phyloP scores from a whole-genome alignment of 2,113 vertebrate species.

The Centropus unirufus region DNA sequence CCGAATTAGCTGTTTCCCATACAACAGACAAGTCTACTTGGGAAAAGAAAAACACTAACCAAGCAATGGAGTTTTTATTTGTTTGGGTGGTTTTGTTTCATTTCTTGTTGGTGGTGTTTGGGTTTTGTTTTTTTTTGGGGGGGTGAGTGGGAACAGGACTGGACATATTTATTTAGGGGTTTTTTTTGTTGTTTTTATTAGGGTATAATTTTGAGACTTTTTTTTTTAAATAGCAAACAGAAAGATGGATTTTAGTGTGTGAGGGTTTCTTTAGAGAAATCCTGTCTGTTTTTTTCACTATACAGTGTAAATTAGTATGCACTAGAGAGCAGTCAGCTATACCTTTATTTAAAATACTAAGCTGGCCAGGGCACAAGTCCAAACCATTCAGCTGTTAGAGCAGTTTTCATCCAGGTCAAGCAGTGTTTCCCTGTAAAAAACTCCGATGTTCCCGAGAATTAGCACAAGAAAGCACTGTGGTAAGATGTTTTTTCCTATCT shows the following conservation, averaged over 20 bases:
- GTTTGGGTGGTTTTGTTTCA: too few relatives aligned
- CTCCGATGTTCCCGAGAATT: not conserved
- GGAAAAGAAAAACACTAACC: not conserved
- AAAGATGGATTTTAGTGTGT: not conserved
- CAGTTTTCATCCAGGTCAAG: not conserved
- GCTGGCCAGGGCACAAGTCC: not conserved
- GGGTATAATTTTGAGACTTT: not conserved
- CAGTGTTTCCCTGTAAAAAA: not conserved
- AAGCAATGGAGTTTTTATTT: accelerated
- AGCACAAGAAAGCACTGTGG: not conserved
- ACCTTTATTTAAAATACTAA: not conserved
- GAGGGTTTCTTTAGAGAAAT: not conserved
- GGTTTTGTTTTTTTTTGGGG: too few relatives aligned
- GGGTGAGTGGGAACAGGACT: too few relatives aligned
- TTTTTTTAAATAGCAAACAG: not conserved
- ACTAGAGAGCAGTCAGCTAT: not conserved
- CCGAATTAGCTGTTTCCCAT: not conserved
- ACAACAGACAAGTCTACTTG: not conserved
- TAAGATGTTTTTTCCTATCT: not conserved
- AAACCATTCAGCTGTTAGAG: not conserved
- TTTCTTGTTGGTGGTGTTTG: too few relatives aligned
- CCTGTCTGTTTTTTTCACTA: not conserved
- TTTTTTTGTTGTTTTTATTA: not conserved
- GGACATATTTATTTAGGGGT: too few relatives aligned
- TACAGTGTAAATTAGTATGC: not conserved